Evolutionary conservation across 2,113 vertebrate genomes (phyloP), one percentile per base, ranked within the genome.

Genomic region (Rhinoptilus africanus): DNA sequence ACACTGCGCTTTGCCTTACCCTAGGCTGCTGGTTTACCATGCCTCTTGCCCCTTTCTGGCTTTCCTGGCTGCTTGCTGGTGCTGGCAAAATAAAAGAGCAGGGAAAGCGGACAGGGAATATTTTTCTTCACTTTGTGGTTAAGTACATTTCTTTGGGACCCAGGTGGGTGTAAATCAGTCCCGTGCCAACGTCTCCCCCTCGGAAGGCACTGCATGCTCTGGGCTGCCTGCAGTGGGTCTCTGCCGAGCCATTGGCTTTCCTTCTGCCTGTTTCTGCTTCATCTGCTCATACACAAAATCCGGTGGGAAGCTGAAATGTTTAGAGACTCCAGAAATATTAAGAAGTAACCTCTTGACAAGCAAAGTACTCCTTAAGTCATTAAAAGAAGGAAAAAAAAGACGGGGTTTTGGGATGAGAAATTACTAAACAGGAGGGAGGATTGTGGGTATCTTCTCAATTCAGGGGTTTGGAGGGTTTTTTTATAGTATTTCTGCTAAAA

Each of bases 261-360:
- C 63, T 80, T 22, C 47, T 75, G 76, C 57, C 3, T 8, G 0
- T 43, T 75, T 43, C 43, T 17, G 41, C 59, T 79, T 30, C 14
- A 1, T 35, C 48, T 56, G n/a, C 27, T 86, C 62, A 53, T 18
- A 11, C 0, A 4, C 15, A 34, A 88, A 81, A 77, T 22, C 24
- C 0, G 0, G 4, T 14, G 73, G 48, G 64, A 64, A 78, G 41
- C 34, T 0, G 0, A n/a, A 78, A 34, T 2, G 34, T 34, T 87
- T 47, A 15, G 54, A 27, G 8, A 2, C 50, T 90, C 64, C 56
- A 48, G 62, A 75, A 87, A 51, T 6, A 10, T 60, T 67, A 18
- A n/a, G 54, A 54, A 64, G 30, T 47, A 69, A 57, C 22, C 12
- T 80, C 64, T 20, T 2, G 1, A n/a, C 0, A 2, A 83, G 34